Base-by-base conservation (phyloP, 1,140 invertebrate species). In the Chironomus tepperi region DNA sequence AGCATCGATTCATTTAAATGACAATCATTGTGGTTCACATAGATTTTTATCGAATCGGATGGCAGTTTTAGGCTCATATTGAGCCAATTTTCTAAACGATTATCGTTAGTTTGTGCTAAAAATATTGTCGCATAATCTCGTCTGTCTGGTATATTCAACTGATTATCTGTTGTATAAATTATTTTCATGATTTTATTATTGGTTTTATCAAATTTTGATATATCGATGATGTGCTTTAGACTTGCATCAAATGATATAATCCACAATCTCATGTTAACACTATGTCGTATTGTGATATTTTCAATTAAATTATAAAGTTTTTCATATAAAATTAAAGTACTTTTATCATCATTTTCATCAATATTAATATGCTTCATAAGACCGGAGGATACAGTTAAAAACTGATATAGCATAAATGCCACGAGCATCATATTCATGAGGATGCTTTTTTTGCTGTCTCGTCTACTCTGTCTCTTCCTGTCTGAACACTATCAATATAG, bases 111-210 rank as follows among this genome's bases (percentile, higher is more conserved):
- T 19, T 70, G 16, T 9, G 19, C 9, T 18, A 70, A 10, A 70
- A 70, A 70, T 70, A 70, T 21, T 19, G 65, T 16, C 6, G 65
- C 65, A 70, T 70, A 70, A 70, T 70, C 65, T 70, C 65, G 19
- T 7, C 19, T 19, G 9, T 70, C 16, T 15, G 18, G 47, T 57
- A 57, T 57, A 57, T 57, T 57, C 47, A 57, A 12, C 5, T 57
- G 9, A 12, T 57, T 15, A 47, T 47, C 9, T 47, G 43, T 15
- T 57, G 47, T 57, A 57, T 57, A 57, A 15, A 57, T n/a, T 15
- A 15, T n/a, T 57, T 57, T 57, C n/a, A n/a, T 57, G 12, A 12
- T 15, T 12, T 57, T n/a, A 15, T 57, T 57, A 57, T 57, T 57
- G 12, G 47, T 57, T 57, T 57, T 57, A 57, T 57, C 3, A 15